Evolutionary conservation across 2,888 invertebrate genomes (phyloP).

Genomic region (Belgica antarctica): DNA sequence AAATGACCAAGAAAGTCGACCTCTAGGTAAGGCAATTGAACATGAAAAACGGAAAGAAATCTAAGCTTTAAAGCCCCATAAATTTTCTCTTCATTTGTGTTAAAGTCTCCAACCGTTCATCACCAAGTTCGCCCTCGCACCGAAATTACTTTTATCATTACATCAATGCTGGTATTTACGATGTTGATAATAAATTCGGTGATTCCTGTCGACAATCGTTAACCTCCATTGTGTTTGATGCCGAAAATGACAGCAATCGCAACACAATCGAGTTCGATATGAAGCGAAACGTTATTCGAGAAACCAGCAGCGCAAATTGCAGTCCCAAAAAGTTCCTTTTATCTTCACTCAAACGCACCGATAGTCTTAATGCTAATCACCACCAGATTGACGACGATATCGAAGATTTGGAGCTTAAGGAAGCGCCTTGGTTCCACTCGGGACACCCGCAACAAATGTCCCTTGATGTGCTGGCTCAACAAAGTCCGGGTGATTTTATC

Average conservation of each 20-base stretch:
- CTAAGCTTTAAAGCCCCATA: background rate
- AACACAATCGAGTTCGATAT: slow-evolving; percentile 43
- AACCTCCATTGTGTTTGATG: slow-evolving; percentile 21
- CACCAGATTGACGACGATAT: slow-evolving; percentile 33
- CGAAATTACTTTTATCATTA: slow-evolving; percentile 42
- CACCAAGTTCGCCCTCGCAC: slow-evolving; percentile 38
- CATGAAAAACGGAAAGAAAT: slow-evolving; percentile 10
- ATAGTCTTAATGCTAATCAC: slow-evolving; percentile 39
- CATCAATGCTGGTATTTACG: slow-evolving; percentile 43
- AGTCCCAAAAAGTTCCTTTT: slow-evolving; percentile 40
- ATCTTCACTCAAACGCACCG: slow-evolving; percentile 41
- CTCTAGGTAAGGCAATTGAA: slow-evolving; percentile 34
- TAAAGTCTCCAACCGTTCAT: slow-evolving; percentile 32
- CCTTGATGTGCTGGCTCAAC: slow-evolving; percentile 76
- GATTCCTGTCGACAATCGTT: slow-evolving; percentile 43
- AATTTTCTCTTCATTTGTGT: background rate
- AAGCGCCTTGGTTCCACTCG: slow-evolving; percentile 88
- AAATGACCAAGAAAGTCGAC: slow-evolving; percentile 42
- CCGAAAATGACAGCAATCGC: slow-evolving; percentile 10
- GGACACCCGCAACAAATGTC: slow-evolving; percentile 87
- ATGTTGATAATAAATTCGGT: slow-evolving; percentile 43
- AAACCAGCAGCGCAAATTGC: slow-evolving; percentile 52
- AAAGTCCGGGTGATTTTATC: slow-evolving; percentile 85
- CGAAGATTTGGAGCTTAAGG: slow-evolving; percentile 70
- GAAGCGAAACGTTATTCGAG: slow-evolving; percentile 48